Base-by-base conservation (phyloP, 2,888 invertebrate genomes). In the Lumbricus terrestris region DNA sequence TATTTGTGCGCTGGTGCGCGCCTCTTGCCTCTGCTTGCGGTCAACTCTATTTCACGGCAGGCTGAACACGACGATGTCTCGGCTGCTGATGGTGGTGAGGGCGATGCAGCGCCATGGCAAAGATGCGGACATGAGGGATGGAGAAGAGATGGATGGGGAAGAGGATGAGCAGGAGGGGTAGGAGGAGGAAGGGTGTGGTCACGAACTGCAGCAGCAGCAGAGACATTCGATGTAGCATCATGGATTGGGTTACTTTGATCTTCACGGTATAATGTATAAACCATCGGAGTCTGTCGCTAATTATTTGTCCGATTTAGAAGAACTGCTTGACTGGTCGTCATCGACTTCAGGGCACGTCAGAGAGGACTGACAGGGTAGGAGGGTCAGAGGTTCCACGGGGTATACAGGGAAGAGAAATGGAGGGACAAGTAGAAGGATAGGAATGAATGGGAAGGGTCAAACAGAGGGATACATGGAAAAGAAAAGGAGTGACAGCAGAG, bases 11-110 rank as follows among this genome's bases (percentile, higher is more conserved):
- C 37, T 37, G 85, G 34, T 37, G 85, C 37, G 35, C 35, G 34
- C 85, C 16, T 85, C 85, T 34, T 34, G 35, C n/a, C 35, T 8
- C 83, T 83, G 83, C 83, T 8, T 35, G 33, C 85, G 85, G 85
- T 85, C 85, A 85, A 85, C 37, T 85, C 85, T 23, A 85, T 85
- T 85, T 85, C 85, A 85, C 85, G 85, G 35, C 11, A 37, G 23
- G 20, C 18, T 85, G 85, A 85, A 85, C 85, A 85, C 85, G 85
- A 35, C 85, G 83, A 34, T 33, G 34, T 20, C 83, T 34, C 83
- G n/a, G 38, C 88, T 33, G 88, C 34, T 35, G 85, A 85, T 35
- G 85, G 6, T 35, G 85, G 33, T 83, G 35, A 23, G 2, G 20
- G 34, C 2, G 40, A 13, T 4, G 35, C 11, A 11, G 88, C 35